phyloP scores from a whole-genome alignment of 2,797 vertebrate genomes.

The Bryconaethiops microstoma region DNA sequence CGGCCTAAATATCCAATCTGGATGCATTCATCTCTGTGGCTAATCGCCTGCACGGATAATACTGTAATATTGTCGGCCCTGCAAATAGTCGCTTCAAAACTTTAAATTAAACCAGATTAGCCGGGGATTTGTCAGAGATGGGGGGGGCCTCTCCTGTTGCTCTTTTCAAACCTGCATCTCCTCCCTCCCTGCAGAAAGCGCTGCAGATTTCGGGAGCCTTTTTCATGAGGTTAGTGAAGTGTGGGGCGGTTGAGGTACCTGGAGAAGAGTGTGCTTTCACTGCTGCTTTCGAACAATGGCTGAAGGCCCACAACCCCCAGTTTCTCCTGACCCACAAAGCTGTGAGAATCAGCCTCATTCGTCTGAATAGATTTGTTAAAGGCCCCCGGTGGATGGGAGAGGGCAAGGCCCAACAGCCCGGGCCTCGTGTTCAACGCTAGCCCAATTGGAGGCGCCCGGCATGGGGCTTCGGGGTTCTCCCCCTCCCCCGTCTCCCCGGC shows the following conservation, averaged over 20 bases:
- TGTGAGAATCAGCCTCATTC: constrained; percentile 76
- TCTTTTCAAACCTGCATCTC: constrained; percentile 70
- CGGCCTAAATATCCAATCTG: constrained; percentile 58
- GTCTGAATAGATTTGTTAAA: constrained; percentile 93
- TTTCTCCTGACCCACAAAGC: constrained; percentile 71
- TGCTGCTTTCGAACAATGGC: constrained; percentile 46
- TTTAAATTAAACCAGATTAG: constrained; percentile 81
- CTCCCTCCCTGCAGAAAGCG: constrained; percentile 55
- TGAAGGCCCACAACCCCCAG: constrained; percentile 21
- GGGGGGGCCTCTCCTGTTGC: constrained; percentile 74
- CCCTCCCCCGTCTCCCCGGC: constrained; percentile 70
- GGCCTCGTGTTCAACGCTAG: constrained; percentile 84
- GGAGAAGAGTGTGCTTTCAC: constrained; percentile 21
- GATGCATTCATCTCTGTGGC: constrained; percentile 56
- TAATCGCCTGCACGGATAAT: constrained; percentile 57
- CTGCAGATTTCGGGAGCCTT: constrained; percentile 28
- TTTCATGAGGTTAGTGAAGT: constrained; percentile 41
- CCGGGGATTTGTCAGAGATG: constrained; percentile 76
- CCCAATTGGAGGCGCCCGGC: constrained; percentile 83
- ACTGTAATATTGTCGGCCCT: constrained; percentile 57
- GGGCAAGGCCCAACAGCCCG: constrained; percentile 78
- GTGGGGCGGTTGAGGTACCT: constrained; percentile 28
- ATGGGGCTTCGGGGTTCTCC: constrained; percentile 74
- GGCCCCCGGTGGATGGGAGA: constrained; percentile 86
- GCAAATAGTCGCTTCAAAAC: constrained; percentile 69